A percentile compares a stretch with the other conserved stretches of the same genome.
Evolutionary conservation across 2,888 invertebrate genomes (phyloP).

Genomic region (Noctua janthina): DNA sequence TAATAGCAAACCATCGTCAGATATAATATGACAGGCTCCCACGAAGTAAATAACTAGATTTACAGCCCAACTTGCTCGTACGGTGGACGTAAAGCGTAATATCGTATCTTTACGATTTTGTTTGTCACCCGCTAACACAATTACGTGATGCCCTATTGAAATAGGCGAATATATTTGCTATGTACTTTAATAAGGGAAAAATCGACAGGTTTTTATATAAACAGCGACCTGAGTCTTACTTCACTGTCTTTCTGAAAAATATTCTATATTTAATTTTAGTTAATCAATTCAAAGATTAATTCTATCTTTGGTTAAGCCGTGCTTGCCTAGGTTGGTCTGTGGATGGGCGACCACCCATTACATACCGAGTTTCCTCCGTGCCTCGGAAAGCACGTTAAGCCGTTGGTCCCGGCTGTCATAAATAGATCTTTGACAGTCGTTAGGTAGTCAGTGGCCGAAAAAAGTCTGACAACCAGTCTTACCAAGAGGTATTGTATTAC

Average conservation of each 20-base stretch:
- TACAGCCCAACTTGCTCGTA: constrained; percentile 29
- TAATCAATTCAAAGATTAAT: no score
- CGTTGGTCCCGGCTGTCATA: no score
- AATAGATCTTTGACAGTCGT: no score
- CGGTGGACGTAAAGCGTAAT: constrained; percentile 27
- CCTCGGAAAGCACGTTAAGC: no score
- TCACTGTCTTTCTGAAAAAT: not conserved
- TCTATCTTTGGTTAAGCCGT: no score
- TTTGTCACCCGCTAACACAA: constrained; percentile 44
- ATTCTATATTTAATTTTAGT: not conserved
- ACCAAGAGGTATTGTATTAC: no score
- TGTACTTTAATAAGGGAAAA: not conserved
- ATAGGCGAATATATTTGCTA: constrained; percentile 24
- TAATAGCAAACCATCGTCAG: not conserved
- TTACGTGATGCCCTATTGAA: constrained; percentile 8
- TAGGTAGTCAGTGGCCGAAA: no score
- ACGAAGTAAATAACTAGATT: constrained; percentile 44
- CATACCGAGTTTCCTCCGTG: no score
- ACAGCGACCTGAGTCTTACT: not conserved
- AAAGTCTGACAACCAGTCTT: no score
- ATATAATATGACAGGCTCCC: not conserved
- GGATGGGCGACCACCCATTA: no score
- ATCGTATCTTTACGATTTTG: constrained; percentile 54
- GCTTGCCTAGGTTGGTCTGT: no score
- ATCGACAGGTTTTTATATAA: not conserved